Evolutionary conservation across 2,888 invertebrate species (phyloP).

Genomic region (Archaeoteleia sp.): DNA sequence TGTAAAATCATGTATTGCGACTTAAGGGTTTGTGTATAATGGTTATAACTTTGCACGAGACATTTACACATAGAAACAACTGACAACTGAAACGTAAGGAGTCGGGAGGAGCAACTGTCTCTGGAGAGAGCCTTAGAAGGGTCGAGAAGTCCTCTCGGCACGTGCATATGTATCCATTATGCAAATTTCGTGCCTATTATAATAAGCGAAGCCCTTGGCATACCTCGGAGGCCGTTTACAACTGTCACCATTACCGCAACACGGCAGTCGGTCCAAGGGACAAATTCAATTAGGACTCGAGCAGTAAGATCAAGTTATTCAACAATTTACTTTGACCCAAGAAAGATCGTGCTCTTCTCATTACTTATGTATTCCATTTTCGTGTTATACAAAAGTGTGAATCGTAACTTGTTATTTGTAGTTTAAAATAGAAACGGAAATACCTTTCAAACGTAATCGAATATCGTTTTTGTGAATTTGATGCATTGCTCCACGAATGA

Average conservation of each 20-base stretch:
- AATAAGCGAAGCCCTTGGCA: constrained; percentile 73
- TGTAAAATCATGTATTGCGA: constrained; percentile 36
- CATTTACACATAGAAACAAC: constrained; percentile 68
- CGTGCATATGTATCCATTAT: constrained; percentile 74
- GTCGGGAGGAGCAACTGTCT: constrained; percentile 60
- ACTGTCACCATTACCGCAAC: constrained; percentile 72
- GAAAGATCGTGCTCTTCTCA: constrained; percentile 9
- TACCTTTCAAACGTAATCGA: too few species aligned
- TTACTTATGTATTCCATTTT: not conserved
- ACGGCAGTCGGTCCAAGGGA: constrained; percentile 64
- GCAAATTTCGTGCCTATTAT: constrained; percentile 73
- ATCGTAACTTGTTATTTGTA: too few species aligned
- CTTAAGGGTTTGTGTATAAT: constrained; percentile 63
- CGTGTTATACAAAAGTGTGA: not conserved
- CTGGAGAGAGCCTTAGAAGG: constrained; percentile 55
- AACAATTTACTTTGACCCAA: constrained; percentile 35
- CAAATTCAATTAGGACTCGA: constrained; percentile 71
- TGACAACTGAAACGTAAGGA: constrained; percentile 72
- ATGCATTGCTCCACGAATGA: not conserved
- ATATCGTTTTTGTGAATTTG: too few species aligned
- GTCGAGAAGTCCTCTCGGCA: constrained; percentile 63
- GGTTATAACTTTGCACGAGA: constrained; percentile 69
- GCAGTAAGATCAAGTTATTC: constrained; percentile 63
- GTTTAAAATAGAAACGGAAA: too few species aligned
- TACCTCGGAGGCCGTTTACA: constrained; percentile 67